Conservation (phyloP, 2,888 invertebrate genomes). For the Celastrina argiolus region DNA sequence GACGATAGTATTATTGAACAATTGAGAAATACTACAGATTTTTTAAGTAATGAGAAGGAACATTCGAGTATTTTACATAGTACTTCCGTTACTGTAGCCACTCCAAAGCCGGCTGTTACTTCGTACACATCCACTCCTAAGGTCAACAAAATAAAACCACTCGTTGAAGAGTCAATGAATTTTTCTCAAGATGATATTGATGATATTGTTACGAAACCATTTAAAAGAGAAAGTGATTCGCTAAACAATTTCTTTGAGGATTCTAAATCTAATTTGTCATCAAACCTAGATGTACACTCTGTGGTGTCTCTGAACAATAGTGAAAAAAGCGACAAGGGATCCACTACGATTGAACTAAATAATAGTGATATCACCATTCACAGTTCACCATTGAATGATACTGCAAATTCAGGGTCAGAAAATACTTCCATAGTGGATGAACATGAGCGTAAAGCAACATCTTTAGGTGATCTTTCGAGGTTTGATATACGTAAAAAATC, state of each 20-base stretch:
- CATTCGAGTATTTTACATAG: conserved; percentile 61
- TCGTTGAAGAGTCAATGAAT: conserved; percentile 63
- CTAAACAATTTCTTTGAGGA: conserved; percentile 69
- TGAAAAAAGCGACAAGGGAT: conserved; percentile 71
- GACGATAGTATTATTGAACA: conserved; percentile 70
- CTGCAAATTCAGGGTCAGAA: conserved; percentile 59
- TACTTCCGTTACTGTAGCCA: conserved; percentile 42
- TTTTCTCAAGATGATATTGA: conserved; percentile 74
- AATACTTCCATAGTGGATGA: conserved; percentile 74
- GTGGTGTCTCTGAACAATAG: conserved; percentile 67
- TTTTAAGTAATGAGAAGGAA: conserved; percentile 63
- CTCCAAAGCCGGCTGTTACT: conserved; percentile 38
- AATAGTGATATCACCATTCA: conserved; percentile 86
- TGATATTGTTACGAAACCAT: conserved; percentile 71
- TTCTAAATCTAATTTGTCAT: conserved; percentile 69
- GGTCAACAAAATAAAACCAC: conserved; percentile 55
- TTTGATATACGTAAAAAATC: conserved; percentile 72
- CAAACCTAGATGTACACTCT: conserved; percentile 65
- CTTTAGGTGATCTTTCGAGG: conserved; percentile 86
- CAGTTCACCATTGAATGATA: conserved; percentile 79
- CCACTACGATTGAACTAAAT: conserved; percentile 85
- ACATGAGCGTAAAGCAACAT: conserved; percentile 85
- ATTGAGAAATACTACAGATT: conserved; percentile 59
- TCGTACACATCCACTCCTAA: conserved; percentile 73
- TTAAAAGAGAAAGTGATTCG: conserved; percentile 69